Evolutionary conservation across 23 tunicate species (phyloP).

Genomic region (Oikopleura dioica): DNA sequence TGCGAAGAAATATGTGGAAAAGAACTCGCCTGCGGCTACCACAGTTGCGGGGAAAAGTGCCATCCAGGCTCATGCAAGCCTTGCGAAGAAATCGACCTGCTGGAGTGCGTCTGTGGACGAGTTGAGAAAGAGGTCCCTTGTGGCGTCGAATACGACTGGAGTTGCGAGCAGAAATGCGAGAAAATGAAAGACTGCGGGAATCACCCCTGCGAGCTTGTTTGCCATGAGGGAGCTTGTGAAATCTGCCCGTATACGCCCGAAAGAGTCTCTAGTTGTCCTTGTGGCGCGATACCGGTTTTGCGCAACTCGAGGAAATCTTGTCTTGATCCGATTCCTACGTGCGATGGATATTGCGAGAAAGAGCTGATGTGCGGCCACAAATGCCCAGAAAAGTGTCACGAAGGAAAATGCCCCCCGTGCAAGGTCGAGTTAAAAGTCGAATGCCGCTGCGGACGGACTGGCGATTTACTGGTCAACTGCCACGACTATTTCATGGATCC

Average conservation of each 20-base stretch:
- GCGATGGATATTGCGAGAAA: too few species aligned
- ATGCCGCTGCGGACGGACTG: not conserved
- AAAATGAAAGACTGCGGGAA: slow-evolving; percentile 31
- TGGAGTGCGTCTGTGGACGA: slow-evolving; percentile 34
- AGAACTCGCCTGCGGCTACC: slow-evolving; percentile 42
- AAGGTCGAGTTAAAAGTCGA: not conserved
- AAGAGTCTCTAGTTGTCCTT: slow-evolving; percentile 31
- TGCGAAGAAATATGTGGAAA: too few species aligned
- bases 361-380: too few species aligned
- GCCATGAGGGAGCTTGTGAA: slow-evolving; percentile 44
- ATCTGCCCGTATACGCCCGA: slow-evolving; percentile 27
- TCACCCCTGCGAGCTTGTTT: slow-evolving; percentile 29
- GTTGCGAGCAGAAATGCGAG: slow-evolving; percentile 27
- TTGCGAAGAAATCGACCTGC: slow-evolving; percentile 48
- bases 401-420: not conserved
- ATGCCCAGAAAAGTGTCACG: too few species aligned
- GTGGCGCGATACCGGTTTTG: slow-evolving; percentile 29
- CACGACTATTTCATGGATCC: slow-evolving; percentile 15
- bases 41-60: slow-evolving; percentile 28
- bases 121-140: slow-evolving; percentile 28
- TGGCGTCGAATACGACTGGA: slow-evolving; percentile 24
- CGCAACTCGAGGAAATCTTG: slow-evolving; percentile 18
- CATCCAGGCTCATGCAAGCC: slow-evolving; percentile 86
- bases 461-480: not conserved
- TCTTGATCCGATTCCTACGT: slow-evolving; percentile 44